phyloP scores from a whole-genome alignment of 2,888 invertebrate species.

The Coremacera marginata region DNA sequence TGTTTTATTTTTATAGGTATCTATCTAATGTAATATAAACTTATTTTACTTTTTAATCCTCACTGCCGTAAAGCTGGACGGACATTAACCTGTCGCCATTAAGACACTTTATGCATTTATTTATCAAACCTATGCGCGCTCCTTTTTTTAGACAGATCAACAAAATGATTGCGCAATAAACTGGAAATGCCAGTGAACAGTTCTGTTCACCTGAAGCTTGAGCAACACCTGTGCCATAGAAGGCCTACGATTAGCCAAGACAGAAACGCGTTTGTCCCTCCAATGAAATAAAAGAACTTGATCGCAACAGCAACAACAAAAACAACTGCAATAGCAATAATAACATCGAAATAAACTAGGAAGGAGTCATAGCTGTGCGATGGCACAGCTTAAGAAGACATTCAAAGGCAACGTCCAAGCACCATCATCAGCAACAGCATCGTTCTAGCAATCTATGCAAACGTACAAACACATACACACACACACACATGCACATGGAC shows the following conservation, averaged over 20 bases:
- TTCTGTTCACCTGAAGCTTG: conserved; percentile 49
- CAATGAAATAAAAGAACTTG: conserved; percentile 21
- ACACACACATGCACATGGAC: conserved; percentile 26
- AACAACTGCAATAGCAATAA: conserved; percentile 12
- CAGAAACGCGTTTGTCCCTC: conserved; percentile 46
- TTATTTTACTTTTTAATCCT: no score
- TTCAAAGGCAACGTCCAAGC: conserved; percentile 6
- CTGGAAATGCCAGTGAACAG: conserved; percentile 38
- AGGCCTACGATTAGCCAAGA: conserved; percentile 54
- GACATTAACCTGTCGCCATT: conserved; percentile 43
- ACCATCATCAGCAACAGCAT: conserved; percentile 1
- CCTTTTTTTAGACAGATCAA: conserved; percentile 48
- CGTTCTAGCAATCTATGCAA: conserved; percentile 23
- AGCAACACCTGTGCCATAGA: conserved; percentile 42
- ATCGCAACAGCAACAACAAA: conserved; percentile 23
- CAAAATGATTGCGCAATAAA: conserved; percentile 62
- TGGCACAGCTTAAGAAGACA: conserved; percentile 23
- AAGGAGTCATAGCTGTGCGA: conserved; percentile 13
- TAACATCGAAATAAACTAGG: neutral
- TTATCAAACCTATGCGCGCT: conserved; percentile 20
- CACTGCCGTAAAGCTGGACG: neutral
- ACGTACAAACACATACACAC: conserved; percentile 22
- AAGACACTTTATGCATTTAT: conserved; percentile 12
- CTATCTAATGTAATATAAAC: no score
- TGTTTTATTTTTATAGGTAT: no score